Conservation (phyloP, 1,140 invertebrate genomes). For the Archivesica marissinica region DNA sequence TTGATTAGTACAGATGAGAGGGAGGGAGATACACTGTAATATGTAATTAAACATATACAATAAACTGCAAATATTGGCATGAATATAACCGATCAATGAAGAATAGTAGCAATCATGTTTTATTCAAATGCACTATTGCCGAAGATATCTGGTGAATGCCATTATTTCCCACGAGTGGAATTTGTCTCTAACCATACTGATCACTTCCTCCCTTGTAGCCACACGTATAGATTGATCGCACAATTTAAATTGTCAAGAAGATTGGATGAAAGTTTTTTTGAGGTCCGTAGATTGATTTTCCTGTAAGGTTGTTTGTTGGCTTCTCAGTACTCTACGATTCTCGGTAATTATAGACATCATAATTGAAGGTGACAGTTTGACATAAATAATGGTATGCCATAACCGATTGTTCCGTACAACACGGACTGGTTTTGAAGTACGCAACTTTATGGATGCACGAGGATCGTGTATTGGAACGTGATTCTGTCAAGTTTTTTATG, state of each 20-base stretch:
- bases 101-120: slow-evolving; percentile 6
- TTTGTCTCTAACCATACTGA: background rate
- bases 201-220: background rate
- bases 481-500: too few relatives aligned
- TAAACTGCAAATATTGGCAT: background rate
- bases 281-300: background rate
- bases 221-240: background rate
- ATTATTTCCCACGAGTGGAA: slow-evolving; percentile 7
- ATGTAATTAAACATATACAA: slow-evolving; percentile 3
- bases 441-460: too few relatives aligned
- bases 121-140: background rate
- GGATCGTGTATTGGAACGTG: too few relatives aligned
- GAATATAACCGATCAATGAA: background rate
- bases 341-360: too few relatives aligned
- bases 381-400: too few relatives aligned
- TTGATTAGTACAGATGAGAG: too few relatives aligned
- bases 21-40: too few relatives aligned
- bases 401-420: too few relatives aligned
- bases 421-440: too few relatives aligned
- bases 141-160: background rate
- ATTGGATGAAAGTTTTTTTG: slow-evolving; percentile 10
- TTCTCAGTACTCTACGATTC: too few relatives aligned
- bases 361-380: too few relatives aligned
- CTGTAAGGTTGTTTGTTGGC: too few relatives aligned
- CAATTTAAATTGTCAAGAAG: background rate